A percentile compares a stretch with the other conserved stretches of the same genome.
Evolutionary conservation across 2,888 invertebrate species (phyloP).

Genomic region (Drosophila infuscata): DNA sequence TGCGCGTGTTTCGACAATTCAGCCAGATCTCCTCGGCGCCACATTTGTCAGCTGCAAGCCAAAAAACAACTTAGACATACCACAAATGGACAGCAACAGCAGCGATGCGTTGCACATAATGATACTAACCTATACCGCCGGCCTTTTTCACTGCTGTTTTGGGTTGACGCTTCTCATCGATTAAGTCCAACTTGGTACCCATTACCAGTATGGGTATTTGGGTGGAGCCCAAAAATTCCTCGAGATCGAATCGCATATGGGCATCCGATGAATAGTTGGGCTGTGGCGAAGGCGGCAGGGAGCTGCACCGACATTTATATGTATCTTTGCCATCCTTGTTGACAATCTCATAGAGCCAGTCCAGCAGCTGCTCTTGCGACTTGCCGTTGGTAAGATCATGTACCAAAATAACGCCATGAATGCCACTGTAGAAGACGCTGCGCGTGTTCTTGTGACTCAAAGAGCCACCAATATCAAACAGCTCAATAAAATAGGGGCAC

Average conservation of each 20-base stretch:
- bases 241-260: conserved; percentile 88
- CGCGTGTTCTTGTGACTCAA: conserved; percentile 96
- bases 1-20: conserved; percentile 90
- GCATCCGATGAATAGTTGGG: conserved; percentile 38
- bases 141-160: conserved; percentile 80
- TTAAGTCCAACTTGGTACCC: conserved; percentile 96
- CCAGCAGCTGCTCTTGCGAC: conserved; percentile 96
- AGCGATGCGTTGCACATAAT: background rate
- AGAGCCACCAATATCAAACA: conserved; percentile 99
- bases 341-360: conserved; percentile 96
- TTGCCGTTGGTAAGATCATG: conserved; percentile 98
- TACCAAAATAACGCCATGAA: conserved; percentile 97
- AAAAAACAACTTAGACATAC: background rate
- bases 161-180: conserved; percentile 89
- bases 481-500: conserved; percentile 95
- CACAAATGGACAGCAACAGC: background rate
- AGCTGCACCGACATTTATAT: conserved; percentile 58
- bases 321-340: conserved; percentile 88
- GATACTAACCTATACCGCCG: conserved; percentile 82
- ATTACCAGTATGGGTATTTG: conserved; percentile 97
- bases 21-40: conserved; percentile 97
- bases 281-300: conserved; percentile 44
- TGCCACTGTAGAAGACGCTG: conserved; percentile 96
- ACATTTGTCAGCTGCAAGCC: conserved; percentile 92
- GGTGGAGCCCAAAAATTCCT: conserved; percentile 93